Conservation (phyloP, 2,888 invertebrate genomes). For the Rotaria macrura region DNA sequence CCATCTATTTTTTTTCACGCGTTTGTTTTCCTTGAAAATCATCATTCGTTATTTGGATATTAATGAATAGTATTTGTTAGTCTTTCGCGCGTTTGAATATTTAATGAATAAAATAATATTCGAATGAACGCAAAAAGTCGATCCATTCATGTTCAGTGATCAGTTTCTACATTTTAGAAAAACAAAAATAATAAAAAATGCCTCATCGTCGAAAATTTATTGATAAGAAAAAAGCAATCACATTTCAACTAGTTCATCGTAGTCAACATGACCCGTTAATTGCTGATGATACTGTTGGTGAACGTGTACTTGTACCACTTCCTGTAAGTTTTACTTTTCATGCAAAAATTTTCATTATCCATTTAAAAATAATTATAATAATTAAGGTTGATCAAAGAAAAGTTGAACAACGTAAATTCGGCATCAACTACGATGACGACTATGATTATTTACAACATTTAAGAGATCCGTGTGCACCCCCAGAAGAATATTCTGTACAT, state of each 20-base stretch:
- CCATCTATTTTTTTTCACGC: too few relatives aligned
- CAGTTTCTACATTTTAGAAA: too few relatives aligned
- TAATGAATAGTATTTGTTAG: too few relatives aligned
- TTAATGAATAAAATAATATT: too few relatives aligned
- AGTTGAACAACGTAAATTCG: conserved; percentile 64
- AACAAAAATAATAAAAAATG: not conserved
- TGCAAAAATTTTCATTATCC: not conserved
- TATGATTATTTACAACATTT: conserved; percentile 89
- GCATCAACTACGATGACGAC: conserved; percentile 83
- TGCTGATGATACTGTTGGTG: conserved; percentile 76
- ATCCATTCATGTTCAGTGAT: too few relatives aligned
- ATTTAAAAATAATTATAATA: not conserved
- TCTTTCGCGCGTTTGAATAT: too few relatives aligned
- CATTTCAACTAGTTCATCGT: conserved; percentile 64
- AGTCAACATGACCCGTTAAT: conserved; percentile 82
- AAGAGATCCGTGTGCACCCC: conserved; percentile 52
- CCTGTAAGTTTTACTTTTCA: conserved; percentile 29
- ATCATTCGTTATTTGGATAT: too few relatives aligned
- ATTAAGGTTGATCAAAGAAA: not conserved
- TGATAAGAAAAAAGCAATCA: conserved; percentile 30
- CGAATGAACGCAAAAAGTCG: too few relatives aligned
- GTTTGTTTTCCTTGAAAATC: too few relatives aligned
- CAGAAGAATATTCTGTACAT: conserved; percentile 36
- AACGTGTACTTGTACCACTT: conserved; percentile 61
- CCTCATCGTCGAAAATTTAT: conserved; percentile 23